Conservation (phyloP, 2,797 vertebrate species). For the Lophotriccus pileatus region DNA sequence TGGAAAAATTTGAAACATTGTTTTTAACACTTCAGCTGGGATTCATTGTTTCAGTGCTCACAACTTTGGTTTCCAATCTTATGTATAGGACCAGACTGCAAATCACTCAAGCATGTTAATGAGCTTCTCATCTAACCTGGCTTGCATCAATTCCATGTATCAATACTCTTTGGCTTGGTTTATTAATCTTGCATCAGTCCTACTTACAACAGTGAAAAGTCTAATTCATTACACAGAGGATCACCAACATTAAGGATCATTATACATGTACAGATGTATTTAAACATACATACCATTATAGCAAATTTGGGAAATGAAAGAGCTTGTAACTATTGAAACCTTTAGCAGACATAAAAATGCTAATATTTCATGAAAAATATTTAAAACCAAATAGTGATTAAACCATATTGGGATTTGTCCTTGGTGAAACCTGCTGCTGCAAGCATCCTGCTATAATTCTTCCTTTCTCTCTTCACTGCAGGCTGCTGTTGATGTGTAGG, state of each 20-base stretch:
- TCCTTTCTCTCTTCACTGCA: neutral
- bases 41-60: conserved; percentile 32
- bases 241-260: conserved; percentile 26
- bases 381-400: neutral
- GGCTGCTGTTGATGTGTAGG: neutral
- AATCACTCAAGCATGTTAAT: conserved; percentile 66
- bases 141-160: conserved; percentile 66
- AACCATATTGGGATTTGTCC: conserved; percentile 53
- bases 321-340: neutral
- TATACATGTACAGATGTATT: conserved; percentile 62
- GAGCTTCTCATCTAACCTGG: conserved; percentile 70
- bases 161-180: conserved; percentile 59
- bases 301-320: conserved; percentile 6
- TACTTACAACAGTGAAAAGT: conserved; percentile 47
- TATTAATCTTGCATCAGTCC: conserved; percentile 71
- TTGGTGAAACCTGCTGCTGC: neutral
- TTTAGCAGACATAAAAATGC: neutral
- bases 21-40: conserved; percentile 52
- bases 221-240: conserved; percentile 66
- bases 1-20: conserved; percentile 5
- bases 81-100: conserved; percentile 64
- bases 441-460: neutral
- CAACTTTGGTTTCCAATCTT: conserved; percentile 60
- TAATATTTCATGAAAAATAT: neutral
- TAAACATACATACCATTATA: conserved; percentile 44